These are phyloP conservation scores for Dryobota labecula DNA, from an alignment of 2,888 invertebrate genomes.

Conservation along the genomic window DNA sequence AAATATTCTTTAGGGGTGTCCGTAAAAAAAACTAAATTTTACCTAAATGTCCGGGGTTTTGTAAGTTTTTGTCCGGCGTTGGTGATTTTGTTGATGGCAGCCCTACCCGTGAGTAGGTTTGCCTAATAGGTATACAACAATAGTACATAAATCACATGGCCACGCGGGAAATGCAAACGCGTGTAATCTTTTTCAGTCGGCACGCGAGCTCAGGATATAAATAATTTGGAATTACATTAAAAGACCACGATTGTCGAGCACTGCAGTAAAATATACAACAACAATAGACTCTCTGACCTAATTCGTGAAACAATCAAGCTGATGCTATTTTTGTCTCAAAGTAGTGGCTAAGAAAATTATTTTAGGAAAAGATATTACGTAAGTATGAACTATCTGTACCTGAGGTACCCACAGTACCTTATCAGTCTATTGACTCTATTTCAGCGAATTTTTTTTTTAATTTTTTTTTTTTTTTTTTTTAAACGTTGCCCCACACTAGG, in stretches of 20 bases:
- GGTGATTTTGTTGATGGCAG: too few relatives aligned
- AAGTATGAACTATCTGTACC: neutral
- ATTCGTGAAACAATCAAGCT: conserved; percentile 1
- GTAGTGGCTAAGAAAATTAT: neutral
- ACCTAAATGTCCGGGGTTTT: too few relatives aligned
- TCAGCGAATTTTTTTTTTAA: too few relatives aligned
- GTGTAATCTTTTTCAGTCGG: neutral
- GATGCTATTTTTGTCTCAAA: neutral
- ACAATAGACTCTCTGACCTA: conserved; percentile 8
- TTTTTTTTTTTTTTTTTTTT: too few relatives aligned
- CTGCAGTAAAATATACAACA: neutral
- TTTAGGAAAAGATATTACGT: neutral
- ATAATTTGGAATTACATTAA: conserved; percentile 7
- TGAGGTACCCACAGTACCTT: too few relatives aligned
- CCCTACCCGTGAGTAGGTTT: too few relatives aligned
- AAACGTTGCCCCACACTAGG: too few relatives aligned
- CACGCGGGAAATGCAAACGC: neutral
- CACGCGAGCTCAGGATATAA: conserved; percentile 13
- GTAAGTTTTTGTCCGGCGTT: too few relatives aligned
- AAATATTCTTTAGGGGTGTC: too few relatives aligned
- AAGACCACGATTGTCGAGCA: neutral
- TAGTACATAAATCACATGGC: neutral
- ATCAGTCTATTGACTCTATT: too few relatives aligned
- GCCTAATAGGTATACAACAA: neutral
- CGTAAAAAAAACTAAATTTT: too few relatives aligned